Conservation (phyloP, 35 echinoderm and acorn worm species). For the Ophioderma brevispina region DNA sequence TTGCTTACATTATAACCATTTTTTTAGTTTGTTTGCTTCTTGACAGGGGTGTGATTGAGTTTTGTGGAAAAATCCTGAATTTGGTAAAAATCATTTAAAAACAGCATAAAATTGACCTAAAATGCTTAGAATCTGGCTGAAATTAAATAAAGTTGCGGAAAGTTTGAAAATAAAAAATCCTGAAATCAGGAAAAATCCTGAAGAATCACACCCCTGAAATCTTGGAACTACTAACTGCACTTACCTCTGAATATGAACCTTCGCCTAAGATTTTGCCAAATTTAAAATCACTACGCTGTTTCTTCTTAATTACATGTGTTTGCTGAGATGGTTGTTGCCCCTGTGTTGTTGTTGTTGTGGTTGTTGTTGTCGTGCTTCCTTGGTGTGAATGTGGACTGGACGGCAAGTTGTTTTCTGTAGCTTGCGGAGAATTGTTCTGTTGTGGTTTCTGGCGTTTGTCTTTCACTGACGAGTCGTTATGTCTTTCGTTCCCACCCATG, state of each 20-base stretch:
- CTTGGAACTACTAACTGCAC: too few relatives aligned
- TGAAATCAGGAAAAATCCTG: too few relatives aligned
- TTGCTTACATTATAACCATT: too few relatives aligned
- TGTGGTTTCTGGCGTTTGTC: not conserved
- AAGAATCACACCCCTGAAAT: too few relatives aligned
- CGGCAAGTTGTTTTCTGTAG: not conserved
- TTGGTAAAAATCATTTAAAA: too few relatives aligned
- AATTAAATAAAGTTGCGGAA: too few relatives aligned
- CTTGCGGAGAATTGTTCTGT: not conserved
- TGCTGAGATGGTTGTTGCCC: not conserved
- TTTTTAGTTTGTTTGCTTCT: too few relatives aligned
- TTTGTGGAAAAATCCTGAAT: too few relatives aligned
- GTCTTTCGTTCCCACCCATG: not conserved
- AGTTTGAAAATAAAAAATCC: too few relatives aligned
- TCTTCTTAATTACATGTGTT: slow-evolving; percentile 45
- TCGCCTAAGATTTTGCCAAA: slow-evolving; percentile 96
- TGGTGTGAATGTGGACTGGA: not conserved
- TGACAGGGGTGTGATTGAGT: too few relatives aligned
- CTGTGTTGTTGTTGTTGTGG: not conserved
- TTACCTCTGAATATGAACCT: slow-evolving; percentile 99
- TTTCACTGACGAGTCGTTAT: not conserved
- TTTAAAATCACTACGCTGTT: slow-evolving; percentile 83
- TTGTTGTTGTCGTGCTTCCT: not conserved
- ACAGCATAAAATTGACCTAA: too few relatives aligned
- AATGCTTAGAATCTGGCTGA: too few relatives aligned